Base-by-base conservation (phyloP, 2,888 invertebrate species). In the Vandiemenella viatica region DNA sequence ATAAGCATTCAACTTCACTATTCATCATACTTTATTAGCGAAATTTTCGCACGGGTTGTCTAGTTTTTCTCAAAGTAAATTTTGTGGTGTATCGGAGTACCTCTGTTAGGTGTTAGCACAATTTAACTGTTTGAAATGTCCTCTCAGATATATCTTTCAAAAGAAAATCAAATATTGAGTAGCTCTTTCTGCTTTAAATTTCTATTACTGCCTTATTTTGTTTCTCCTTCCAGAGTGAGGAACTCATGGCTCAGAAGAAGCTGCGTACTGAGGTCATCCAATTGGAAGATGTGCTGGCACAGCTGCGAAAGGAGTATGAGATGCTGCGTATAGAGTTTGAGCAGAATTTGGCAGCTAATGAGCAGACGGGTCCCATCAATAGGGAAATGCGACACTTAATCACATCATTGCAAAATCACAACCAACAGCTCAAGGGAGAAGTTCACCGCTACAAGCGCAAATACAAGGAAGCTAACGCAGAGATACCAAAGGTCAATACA, bases 241-340 rank as follows among this genome's bases (percentile, higher is more conserved):
- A 97, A 67, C 67, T 96, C 48, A 80, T 88, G 57, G 82, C 89
- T 6, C 96, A 96, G 65, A 95, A 96, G 63, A 91, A 93, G 55
- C 70, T 96, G n/a, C 74, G 95, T 47, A 89, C 91, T 18, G 96
- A 96, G 66, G 87, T 95, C 68, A 92, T 96, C 60, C 93, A 95
- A 67, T 70, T 96, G 59, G 95, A 97, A 70, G 96, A 97, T 62
- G 85, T 91, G 2, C 69, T 96, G 42, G 92, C 92, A 0, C 92
- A 95, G 63, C 73, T 91, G 43, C 73, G 95, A 26, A 93, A 93
- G 61, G 97, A 98, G 64, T 97, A 96, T 63, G 97, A 98, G 67
- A 92, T 93, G 83, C 67, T 98, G 23, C 77, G 96, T 17, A 92
- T 96, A 50, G 97, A 98, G 68, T 97, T 95, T 65, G 97, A 98